Conservation (phyloP, 2,797 vertebrate species). For the Gastrophryne carolinensis region DNA sequence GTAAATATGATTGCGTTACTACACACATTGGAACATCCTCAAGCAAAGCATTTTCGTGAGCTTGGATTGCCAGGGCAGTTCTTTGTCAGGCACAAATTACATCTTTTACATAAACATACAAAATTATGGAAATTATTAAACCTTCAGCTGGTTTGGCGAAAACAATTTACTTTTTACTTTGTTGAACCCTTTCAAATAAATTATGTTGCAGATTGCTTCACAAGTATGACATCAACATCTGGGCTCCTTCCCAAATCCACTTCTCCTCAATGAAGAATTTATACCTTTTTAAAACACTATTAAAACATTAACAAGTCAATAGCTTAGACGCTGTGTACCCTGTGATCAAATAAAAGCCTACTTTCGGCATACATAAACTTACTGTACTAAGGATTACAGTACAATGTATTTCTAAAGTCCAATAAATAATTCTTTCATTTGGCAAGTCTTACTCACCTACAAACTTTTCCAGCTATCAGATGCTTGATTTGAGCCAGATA, state of each 20-base stretch:
- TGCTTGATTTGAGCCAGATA: conserved; percentile 4
- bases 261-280: conserved; percentile 20
- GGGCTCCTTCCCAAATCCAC: neutral
- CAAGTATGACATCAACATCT: conserved; percentile 9
- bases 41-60: too few relatives aligned
- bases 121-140: neutral
- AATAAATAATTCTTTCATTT: conserved; percentile 34
- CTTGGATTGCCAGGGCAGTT: neutral
- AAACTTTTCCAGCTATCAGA: conserved; percentile 13
- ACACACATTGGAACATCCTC: too few relatives aligned
- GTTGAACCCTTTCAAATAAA: conserved; percentile 7
- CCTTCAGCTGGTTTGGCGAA: neutral
- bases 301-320: conserved; percentile 29
- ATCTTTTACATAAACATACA: neutral
- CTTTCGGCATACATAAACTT: conserved; percentile 13
- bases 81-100: neutral
- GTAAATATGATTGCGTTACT: too few relatives aligned
- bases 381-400: conserved; percentile 5
- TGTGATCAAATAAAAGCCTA: conserved; percentile 22
- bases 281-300: conserved; percentile 18
- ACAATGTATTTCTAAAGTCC: conserved; percentile 17
- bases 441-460: conserved; percentile 18
- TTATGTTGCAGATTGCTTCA: neutral
- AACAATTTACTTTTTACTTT: neutral
- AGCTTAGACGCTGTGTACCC: neutral